These are phyloP conservation scores for Dipodomys merriami DNA, from an alignment of 2,113 vertebrate genomes.

Conservation along the genomic window DNA sequence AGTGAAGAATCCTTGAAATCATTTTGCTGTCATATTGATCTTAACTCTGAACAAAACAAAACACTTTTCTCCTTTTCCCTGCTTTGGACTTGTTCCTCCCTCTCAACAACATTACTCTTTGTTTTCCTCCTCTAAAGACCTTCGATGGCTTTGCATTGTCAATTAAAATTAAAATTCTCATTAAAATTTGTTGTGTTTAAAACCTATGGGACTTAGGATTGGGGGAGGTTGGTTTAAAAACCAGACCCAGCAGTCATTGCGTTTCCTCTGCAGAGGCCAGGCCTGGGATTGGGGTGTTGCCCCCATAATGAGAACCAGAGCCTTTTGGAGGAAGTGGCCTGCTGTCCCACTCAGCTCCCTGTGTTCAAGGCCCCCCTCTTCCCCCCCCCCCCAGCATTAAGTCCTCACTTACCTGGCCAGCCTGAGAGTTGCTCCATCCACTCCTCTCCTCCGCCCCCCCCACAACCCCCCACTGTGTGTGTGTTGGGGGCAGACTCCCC, in stretches of 20 bases:
- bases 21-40: conserved; percentile 2
- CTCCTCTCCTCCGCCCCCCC: too few species aligned
- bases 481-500: too few species aligned
- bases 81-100: background rate
- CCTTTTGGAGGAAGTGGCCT: too few species aligned
- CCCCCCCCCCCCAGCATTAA: too few species aligned
- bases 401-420: too few species aligned
- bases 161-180: background rate
- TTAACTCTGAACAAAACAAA: conserved; percentile 9
- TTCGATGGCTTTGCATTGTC: background rate
- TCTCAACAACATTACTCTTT: background rate
- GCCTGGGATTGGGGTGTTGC: too few species aligned
- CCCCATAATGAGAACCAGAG: too few species aligned
- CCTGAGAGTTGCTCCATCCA: too few species aligned
- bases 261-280: too few species aligned
- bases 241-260: background rate
- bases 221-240: background rate
- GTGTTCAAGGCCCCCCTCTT: too few species aligned
- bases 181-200: conserved; percentile 13
- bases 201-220: background rate
- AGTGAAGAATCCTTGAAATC: conserved; percentile 13
- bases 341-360: too few species aligned
- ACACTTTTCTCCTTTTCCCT: background rate
- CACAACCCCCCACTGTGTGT: too few species aligned
- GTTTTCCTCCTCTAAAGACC: background rate